Evolutionary conservation across 2,888 invertebrate species (phyloP).

Genomic region (Trissolcus japonicus): DNA sequence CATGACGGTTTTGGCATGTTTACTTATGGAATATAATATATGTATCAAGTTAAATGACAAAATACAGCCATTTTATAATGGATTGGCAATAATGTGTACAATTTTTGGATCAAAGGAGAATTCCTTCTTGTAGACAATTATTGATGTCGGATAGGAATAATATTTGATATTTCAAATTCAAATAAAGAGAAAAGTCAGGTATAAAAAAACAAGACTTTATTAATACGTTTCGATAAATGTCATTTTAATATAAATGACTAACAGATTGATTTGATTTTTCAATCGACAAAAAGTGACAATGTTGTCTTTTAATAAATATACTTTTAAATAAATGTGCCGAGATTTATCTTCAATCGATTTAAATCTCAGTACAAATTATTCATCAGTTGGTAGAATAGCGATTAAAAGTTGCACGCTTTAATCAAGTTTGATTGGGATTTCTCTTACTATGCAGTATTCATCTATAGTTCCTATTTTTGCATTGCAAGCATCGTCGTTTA

Average conservation of each 20-base stretch:
- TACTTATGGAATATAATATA: constrained; percentile 72
- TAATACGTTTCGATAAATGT: constrained; percentile 29
- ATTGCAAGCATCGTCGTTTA: constrained; percentile 15
- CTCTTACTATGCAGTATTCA: no score
- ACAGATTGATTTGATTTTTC: constrained; percentile 35
- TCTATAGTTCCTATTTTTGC: background rate
- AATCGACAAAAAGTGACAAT: constrained; percentile 18
- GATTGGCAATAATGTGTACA: constrained; percentile 56
- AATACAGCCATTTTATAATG: constrained; percentile 76
- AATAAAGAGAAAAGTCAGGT: background rate
- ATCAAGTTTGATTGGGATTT: no score
- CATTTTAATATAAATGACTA: constrained; percentile 48
- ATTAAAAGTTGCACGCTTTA: background rate
- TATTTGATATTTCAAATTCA: background rate
- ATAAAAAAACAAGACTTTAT: constrained; percentile 53
- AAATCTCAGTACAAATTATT: background rate
- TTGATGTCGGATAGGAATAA: background rate
- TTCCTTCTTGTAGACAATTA: background rate
- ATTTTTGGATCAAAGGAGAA: background rate
- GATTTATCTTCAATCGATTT: no score
- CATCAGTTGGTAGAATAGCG: background rate
- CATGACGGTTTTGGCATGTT: constrained; percentile 65
- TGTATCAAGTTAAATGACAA: constrained; percentile 73
- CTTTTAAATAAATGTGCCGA: background rate
- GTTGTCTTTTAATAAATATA: background rate